Evolutionary conservation across 1,140 invertebrate species (phyloP).

Genomic region (Himalopsyche phryganea): DNA sequence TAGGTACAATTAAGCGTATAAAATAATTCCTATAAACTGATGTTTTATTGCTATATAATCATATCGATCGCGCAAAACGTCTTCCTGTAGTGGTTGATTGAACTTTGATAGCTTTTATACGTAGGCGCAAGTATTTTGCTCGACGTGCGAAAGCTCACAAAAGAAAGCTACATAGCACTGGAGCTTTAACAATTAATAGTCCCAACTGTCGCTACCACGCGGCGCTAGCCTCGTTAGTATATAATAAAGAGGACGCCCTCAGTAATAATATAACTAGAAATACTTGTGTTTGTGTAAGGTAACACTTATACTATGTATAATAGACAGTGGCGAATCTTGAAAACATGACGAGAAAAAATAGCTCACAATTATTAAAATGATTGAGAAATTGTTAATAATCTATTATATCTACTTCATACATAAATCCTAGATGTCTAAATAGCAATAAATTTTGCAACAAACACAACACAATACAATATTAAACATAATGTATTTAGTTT

Average conservation of each 20-base stretch:
- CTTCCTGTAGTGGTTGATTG: constrained; percentile 14
- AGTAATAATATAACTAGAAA: constrained; percentile 9
- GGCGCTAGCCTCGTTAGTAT: constrained; percentile 27
- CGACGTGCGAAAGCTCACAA: constrained; percentile 1
- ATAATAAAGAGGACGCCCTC: constrained; percentile 23
- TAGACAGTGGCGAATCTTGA: not conserved
- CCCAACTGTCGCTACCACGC: constrained; percentile 30
- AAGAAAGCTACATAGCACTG: constrained; percentile 1
- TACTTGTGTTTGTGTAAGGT: not conserved
- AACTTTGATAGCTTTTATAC: constrained; percentile 15
- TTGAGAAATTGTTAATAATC: too few relatives aligned
- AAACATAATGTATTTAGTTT: too few relatives aligned
- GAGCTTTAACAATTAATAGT: constrained; percentile 33
- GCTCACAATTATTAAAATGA: not conserved
- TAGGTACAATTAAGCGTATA: too few relatives aligned
- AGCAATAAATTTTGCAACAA: too few relatives aligned
- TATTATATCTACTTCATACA: too few relatives aligned
- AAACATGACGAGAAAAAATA: not conserved
- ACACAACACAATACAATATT: too few relatives aligned
- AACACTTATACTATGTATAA: not conserved
- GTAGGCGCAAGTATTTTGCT: not conserved
- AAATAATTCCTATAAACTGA: too few relatives aligned
- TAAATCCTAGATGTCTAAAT: too few relatives aligned
- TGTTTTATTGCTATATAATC: too few relatives aligned
- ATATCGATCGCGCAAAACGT: too few relatives aligned